These are phyloP conservation scores for Drosophila ercepeae DNA, from an alignment of 1,140 invertebrate species.

Conservation along the genomic window DNA sequence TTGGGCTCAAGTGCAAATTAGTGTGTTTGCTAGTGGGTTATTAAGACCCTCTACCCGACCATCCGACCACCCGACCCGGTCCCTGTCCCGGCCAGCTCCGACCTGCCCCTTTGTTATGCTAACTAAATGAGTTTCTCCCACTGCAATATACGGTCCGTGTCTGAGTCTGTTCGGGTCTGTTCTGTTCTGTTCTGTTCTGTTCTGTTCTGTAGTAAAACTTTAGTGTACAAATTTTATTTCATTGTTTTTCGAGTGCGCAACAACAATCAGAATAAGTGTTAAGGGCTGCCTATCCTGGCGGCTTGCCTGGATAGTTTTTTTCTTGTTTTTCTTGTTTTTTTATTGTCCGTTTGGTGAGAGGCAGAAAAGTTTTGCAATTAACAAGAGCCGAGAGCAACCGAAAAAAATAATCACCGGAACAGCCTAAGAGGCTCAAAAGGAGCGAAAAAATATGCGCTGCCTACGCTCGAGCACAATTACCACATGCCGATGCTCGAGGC, in stretches of 20 bases:
- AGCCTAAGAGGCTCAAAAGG: conserved; percentile 25
- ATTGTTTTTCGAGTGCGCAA: conserved; percentile 78
- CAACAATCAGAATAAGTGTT: conserved; percentile 54
- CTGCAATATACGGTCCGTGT: conserved; percentile 51
- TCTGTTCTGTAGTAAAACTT: conserved; percentile 67
- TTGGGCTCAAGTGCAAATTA: conserved; percentile 82
- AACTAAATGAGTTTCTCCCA: conserved; percentile 74
- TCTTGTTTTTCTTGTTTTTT: conserved; percentile 13
- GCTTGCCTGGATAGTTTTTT: conserved; percentile 68
- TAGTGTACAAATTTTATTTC: conserved; percentile 81
- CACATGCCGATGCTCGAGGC: conserved; percentile 41
- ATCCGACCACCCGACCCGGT: neutral
- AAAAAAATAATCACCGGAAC: conserved; percentile 47
- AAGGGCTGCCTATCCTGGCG: conserved; percentile 30
- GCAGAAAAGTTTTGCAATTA: conserved; percentile 71
- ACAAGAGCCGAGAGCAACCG: conserved; percentile 59
- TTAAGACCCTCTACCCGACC: conserved; percentile 55
- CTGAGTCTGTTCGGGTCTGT: conserved; percentile 10
- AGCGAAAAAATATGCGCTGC: conserved; percentile 25
- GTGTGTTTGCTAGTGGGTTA: conserved; percentile 81
- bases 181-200: neutral
- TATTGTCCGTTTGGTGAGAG: conserved; percentile 3
- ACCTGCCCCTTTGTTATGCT: conserved; percentile 70
- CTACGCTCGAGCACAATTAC: conserved; percentile 34
- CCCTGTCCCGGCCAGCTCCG: neutral